Percentiles rank a stretch among this genome's conserved stretches.
phyloP scores from a whole-genome alignment of 2,113 vertebrate genomes.

The Silurus meridionalis region DNA sequence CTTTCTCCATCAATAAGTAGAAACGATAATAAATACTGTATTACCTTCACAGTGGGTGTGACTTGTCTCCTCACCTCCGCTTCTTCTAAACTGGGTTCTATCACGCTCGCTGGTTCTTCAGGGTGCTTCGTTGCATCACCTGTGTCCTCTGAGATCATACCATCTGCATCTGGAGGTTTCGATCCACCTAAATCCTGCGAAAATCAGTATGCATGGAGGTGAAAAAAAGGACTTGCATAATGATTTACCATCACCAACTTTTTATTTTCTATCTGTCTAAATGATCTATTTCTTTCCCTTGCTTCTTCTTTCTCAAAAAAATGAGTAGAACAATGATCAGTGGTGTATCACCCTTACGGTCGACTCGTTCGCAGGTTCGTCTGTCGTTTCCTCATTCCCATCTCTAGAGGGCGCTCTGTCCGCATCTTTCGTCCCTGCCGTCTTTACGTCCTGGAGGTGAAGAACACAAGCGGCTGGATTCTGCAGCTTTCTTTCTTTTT shows the following conservation, averaged over 20 bases:
- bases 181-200: no score
- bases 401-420: conserved; percentile 11
- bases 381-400: not conserved
- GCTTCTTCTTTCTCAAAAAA: not conserved
- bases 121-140: no score
- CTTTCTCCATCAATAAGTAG: not conserved
- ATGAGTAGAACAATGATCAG: not conserved
- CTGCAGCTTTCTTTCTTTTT: not conserved
- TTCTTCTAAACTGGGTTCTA: no score
- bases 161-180: no score
- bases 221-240: no score
- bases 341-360: not conserved
- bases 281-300: not conserved
- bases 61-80: no score
- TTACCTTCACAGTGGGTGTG: no score
- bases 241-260: no score
- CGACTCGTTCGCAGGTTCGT: not conserved
- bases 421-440: not conserved
- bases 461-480: not conserved
- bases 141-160: no score
- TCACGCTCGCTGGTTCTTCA: no score
- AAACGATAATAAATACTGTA: no score
- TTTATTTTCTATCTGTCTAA: not conserved
- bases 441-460: not conserved
- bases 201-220: no score